Base-by-base conservation (phyloP, 2,888 invertebrate species). In the Cheilosia vulpina region DNA sequence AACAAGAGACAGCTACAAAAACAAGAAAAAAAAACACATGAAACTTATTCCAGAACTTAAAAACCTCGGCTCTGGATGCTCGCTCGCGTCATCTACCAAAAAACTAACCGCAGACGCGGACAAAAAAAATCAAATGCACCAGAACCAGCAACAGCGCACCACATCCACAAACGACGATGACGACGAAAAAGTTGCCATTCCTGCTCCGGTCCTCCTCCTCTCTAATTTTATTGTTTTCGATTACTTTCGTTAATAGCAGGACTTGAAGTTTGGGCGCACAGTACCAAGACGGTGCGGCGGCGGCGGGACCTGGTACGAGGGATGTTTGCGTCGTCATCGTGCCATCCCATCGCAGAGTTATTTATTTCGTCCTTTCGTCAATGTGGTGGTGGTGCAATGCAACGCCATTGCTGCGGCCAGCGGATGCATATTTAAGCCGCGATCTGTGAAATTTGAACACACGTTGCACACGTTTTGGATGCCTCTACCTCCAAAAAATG, bases 81-180 rank as follows among this genome's bases (percentile, higher is more conserved):
- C 52, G 76, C 60, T 76, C 72, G 76, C 85, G 72, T 81, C 85
- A 85, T 85, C 76, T 85, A 68, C 76, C 72, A 85, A 85, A 85
- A 85, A 81, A 85, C 68, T 81, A 85, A 85, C 85, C 80, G 79
- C 84, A 87, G 66, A 79, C 68, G 66, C 65, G 58, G 73, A 78
- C 68, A 50, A 66, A 75, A 81, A 87, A 84, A 87, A 84, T 80
- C 83, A 80, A 80, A 88, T 87, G 82, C 85, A 89, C 87, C 88
- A 76, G 31, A 60, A 72, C 82, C 65, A 50, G 69, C 73, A 58
- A 17, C 53, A 27, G 41, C 38, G 43, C 57, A 53, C 34, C 71
- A 60, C 57, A 63, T 57, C 45, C 58, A 75, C 55, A 17, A 21
- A 45, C 69, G 17, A 53, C 34, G 21, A 75, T 53, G 60, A 60